Evolutionary conservation across 2,888 invertebrate species (phyloP).

Genomic region (Tolmerus cingulatus): DNA sequence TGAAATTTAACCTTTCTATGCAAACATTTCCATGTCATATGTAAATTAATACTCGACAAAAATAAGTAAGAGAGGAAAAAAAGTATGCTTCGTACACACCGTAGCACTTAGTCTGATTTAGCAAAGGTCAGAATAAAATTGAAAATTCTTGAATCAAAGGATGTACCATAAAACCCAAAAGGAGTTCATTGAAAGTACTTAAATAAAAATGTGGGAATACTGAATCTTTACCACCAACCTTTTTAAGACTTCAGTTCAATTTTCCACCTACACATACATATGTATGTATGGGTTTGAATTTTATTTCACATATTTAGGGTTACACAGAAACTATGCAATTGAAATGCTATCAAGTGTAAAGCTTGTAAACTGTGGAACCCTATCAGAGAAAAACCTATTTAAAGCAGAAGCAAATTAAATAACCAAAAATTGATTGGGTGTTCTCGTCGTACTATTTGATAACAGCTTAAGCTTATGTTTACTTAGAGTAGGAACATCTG

Average conservation of each 20-base stretch:
- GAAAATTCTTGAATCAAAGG: not conserved
- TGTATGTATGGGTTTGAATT: too few species aligned
- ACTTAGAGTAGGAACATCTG: too few species aligned
- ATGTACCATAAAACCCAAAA: not conserved
- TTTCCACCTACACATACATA: not conserved
- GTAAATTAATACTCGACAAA: not conserved
- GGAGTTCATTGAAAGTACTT: not conserved
- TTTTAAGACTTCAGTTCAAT: not conserved
- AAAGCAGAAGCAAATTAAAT: not conserved
- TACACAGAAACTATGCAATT: not conserved
- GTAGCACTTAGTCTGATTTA: not conserved
- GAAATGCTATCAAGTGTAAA: not conserved
- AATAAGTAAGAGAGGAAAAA: not conserved
- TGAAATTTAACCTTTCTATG: not conserved
- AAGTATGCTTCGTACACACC: not conserved
- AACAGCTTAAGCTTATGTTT: too few species aligned
- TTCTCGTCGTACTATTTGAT: too few species aligned
- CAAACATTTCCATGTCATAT: not conserved
- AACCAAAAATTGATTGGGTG: not conserved
- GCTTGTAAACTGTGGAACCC: not conserved
- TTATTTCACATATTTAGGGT: not conserved
- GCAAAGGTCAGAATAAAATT: not conserved
- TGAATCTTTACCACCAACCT: not conserved
- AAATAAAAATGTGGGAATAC: not conserved
- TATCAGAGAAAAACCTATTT: not conserved